A percentile compares a stretch with the other conserved stretches of the same genome.
Conservation (phyloP, 2,888 invertebrate genomes). For the Hydroisotoma schaefferi region DNA sequence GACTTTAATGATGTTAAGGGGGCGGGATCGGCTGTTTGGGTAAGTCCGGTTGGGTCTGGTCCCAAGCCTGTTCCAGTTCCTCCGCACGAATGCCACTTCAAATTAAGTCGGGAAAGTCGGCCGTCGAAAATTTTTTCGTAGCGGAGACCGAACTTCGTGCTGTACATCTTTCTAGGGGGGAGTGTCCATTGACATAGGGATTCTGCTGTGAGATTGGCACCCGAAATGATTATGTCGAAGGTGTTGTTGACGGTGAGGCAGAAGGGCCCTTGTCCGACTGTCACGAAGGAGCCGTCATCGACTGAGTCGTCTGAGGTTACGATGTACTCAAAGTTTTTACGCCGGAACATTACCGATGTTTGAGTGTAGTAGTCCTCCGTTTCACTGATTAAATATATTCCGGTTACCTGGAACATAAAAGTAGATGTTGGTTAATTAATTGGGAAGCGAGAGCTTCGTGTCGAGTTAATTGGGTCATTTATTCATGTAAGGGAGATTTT, state of each 20-base stretch:
- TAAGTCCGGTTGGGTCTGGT: neutral
- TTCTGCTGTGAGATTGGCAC: neutral
- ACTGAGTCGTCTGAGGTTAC: neutral
- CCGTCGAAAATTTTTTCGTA: constrained; percentile 6
- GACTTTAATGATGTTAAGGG: neutral
- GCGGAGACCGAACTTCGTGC: neutral
- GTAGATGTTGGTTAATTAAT: no score
- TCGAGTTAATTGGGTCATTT: no score
- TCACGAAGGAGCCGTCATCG: constrained; percentile 2
- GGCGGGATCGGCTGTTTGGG: neutral
- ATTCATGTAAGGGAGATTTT: no score
- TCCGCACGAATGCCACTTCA: neutral
- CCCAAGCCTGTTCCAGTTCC: constrained; percentile 5
- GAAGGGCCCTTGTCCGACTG: constrained; percentile 9
- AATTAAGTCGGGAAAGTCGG: neutral
- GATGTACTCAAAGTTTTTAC: neutral
- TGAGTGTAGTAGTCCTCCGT: neutral
- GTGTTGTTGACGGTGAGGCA: neutral
- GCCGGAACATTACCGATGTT: neutral
- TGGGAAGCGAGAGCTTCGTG: no score
- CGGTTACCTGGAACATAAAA: no score
- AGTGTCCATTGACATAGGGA: constrained; percentile 3
- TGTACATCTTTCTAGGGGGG: neutral
- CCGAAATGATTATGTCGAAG: constrained; percentile 1
- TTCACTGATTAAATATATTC: constrained; percentile 5